These are phyloP conservation scores for Taenioides sp. DNA, from an alignment of 2,797 vertebrate species.

Conservation along the genomic window DNA sequence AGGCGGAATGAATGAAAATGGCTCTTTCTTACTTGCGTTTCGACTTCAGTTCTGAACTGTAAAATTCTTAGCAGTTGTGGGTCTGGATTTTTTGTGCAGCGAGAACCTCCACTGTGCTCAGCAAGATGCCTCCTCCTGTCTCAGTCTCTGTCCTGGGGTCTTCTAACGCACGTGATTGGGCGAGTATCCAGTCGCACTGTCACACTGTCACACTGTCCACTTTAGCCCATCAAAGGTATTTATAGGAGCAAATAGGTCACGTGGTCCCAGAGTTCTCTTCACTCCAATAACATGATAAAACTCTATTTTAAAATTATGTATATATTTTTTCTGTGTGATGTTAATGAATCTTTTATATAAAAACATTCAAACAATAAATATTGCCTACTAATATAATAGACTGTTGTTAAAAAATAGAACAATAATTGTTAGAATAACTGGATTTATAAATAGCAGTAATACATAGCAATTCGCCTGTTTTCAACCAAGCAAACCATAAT, in stretches of 20 bases:
- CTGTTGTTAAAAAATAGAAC: too few species aligned
- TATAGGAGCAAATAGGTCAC: constrained; percentile 76
- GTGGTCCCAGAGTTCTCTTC: constrained; percentile 70
- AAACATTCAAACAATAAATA: neutral
- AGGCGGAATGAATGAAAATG: constrained; percentile 42
- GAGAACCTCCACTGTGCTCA: neutral
- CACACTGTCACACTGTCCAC: constrained; percentile 73
- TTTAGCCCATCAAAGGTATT: constrained; percentile 76
- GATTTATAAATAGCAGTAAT: too few species aligned
- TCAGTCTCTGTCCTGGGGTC: constrained; percentile 6
- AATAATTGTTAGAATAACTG: too few species aligned
- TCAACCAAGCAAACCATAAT: neutral
- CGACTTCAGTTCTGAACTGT: constrained; percentile 26
- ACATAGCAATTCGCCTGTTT: neutral
- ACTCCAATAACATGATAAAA: neutral
- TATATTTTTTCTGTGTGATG: neutral
- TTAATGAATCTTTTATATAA: neutral
- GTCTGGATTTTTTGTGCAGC: constrained; percentile 7
- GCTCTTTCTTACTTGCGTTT: constrained; percentile 55
- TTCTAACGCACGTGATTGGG: constrained; percentile 61
- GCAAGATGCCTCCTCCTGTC: constrained; percentile 10
- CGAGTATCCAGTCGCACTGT: constrained; percentile 70
- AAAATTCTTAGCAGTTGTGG: constrained; percentile 36
- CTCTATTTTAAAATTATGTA: neutral
- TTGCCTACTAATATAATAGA: too few species aligned